phyloP scores from a whole-genome alignment of 2,113 vertebrate genomes.

The Ochotona princeps region DNA sequence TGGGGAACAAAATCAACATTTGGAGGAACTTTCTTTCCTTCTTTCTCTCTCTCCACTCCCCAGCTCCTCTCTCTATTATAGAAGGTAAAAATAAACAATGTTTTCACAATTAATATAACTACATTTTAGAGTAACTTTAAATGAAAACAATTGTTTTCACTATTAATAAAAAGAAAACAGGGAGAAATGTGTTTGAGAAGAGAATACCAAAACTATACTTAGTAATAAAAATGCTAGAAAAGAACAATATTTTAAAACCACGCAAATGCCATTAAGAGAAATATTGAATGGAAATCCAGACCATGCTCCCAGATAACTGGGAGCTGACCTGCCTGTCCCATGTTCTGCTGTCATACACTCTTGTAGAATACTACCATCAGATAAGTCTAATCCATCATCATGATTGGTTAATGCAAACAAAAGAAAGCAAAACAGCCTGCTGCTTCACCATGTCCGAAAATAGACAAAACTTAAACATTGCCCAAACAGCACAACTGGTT shows the following conservation, averaged over 20 bases:
- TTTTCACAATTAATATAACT: no score
- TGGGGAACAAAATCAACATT: no score
- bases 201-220: background rate
- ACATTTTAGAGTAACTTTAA: no score
- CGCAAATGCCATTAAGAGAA: background rate
- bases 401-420: no score
- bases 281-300: background rate
- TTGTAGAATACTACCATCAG: background rate
- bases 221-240: background rate
- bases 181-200: background rate
- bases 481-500: background rate
- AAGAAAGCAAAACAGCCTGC: background rate
- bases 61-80: no score
- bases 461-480: background rate
- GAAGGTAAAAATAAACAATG: no score
- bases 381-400: background rate
- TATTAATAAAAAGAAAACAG: background rate
- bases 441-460: background rate
- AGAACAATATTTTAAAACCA: background rate
- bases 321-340: background rate
- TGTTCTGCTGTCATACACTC: background rate
- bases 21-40: no score
- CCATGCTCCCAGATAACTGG: background rate
- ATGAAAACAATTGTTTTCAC: no score
- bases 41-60: no score